These are phyloP conservation scores for Chamaetylas fuelleborni DNA, from an alignment of 2,113 vertebrate genomes.

Conservation along the genomic window DNA sequence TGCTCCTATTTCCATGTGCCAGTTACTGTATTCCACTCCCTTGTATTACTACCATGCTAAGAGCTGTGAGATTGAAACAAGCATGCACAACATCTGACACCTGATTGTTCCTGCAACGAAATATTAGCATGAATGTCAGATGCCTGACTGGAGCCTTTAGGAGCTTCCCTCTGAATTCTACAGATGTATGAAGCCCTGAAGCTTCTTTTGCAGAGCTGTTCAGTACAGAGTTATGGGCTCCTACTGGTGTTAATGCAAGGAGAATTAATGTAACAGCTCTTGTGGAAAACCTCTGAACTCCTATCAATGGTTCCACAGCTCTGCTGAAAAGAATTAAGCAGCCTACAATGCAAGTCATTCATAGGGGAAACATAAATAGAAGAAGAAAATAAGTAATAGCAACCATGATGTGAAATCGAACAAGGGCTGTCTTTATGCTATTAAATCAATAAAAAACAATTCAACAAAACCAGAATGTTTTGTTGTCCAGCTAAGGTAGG, in stretches of 20 bases:
- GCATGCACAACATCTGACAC: not conserved
- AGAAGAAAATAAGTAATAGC: not conserved
- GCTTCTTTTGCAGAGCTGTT: not conserved
- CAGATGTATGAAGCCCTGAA: not conserved
- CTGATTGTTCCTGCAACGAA: not conserved
- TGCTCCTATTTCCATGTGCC: not conserved
- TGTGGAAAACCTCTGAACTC: not conserved
- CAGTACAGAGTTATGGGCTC: not conserved
- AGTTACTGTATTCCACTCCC: not conserved
- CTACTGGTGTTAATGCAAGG: not conserved
- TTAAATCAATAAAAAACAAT: not conserved
- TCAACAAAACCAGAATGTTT: not conserved
- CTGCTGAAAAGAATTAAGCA: not conserved
- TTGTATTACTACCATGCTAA: not conserved
- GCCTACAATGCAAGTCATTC: not conserved
- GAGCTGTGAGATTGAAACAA: not conserved
- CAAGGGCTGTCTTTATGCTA: not conserved
- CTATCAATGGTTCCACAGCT: not conserved
- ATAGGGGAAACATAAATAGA: not conserved
- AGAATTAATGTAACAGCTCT: not conserved
- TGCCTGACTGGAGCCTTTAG: not conserved
- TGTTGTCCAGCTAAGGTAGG: not conserved
- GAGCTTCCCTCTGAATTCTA: not conserved
- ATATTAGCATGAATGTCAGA: not conserved
- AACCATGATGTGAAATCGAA: not conserved